Evolutionary conservation across 2,797 vertebrate species (phyloP).

Genomic region (Mormyrops attenuatus): DNA sequence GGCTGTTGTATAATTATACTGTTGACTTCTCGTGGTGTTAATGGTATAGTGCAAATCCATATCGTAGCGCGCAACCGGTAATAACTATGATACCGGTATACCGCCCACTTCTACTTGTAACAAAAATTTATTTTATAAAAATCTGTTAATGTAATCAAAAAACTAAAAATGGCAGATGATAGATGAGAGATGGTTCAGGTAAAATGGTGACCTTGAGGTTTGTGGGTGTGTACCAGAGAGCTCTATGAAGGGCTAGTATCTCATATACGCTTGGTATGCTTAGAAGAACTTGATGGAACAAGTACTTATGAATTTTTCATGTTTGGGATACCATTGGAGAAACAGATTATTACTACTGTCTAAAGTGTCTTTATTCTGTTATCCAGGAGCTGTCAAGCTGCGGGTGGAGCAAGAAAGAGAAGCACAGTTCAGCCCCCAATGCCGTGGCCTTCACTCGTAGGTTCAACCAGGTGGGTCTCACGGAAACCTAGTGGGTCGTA

Average conservation of each 20-base stretch:
- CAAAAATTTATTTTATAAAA: not conserved
- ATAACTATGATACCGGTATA: not conserved
- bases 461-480: constrained; percentile 83
- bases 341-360: not conserved
- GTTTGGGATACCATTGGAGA: not conserved
- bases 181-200: not conserved
- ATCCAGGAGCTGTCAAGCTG: constrained; percentile 92
- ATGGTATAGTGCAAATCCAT: not conserved
- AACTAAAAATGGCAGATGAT: not conserved
- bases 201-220: not conserved
- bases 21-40: not conserved
- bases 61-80: not conserved
- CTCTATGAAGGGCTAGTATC: not conserved
- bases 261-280: not conserved
- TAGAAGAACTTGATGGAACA: not conserved
- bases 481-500: not conserved
- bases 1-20: not conserved
- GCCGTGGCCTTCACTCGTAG: constrained; percentile 98
- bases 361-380: not conserved
- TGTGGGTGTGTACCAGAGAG: not conserved
- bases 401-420: constrained; percentile 99
- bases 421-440: constrained; percentile 93
- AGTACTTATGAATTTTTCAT: not conserved
- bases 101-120: not conserved
- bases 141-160: not conserved